Percentiles rank a stretch among this genome's conserved stretches.
Conservation (phyloP, 2,113 vertebrate genomes). For the Centropristis striata region DNA sequence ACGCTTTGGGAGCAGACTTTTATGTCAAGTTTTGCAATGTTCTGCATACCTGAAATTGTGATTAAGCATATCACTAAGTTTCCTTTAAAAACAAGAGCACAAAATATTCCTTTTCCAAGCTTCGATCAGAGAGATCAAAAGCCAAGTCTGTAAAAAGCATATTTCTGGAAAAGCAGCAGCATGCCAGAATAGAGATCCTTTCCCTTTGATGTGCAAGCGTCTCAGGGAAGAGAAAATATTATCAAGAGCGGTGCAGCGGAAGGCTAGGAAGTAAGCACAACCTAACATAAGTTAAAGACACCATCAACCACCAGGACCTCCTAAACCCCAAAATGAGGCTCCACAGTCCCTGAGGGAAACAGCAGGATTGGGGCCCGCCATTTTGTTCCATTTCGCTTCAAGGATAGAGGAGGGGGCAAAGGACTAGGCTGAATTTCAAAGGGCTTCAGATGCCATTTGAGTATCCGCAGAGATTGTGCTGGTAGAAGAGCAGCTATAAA, state of each 20-base stretch:
- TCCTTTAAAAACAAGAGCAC: constrained; percentile 27
- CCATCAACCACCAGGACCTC: constrained; percentile 68
- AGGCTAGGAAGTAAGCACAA: constrained; percentile 52
- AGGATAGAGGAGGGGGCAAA: constrained; percentile 71
- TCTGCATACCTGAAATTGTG: constrained; percentile 24
- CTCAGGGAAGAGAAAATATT: constrained; percentile 67
- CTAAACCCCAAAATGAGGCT: constrained; percentile 71
- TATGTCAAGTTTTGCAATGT: constrained; percentile 3
- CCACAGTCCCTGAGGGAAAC: constrained; percentile 67
- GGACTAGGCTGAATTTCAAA: constrained; percentile 75
- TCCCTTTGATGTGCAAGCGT: constrained; percentile 72
- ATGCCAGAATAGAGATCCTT: constrained; percentile 53
- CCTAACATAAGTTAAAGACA: constrained; percentile 59
- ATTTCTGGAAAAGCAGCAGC: constrained; percentile 58
- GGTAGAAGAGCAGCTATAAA: constrained; percentile 71
- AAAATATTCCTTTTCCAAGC: constrained; percentile 32
- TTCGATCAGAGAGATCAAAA: constrained; percentile 60
- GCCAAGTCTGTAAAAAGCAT: constrained; percentile 49
- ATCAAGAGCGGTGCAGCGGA: constrained; percentile 65
- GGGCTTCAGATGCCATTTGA: constrained; percentile 82
- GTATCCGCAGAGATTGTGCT: constrained; percentile 74
- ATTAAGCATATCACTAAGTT: constrained; percentile 17
- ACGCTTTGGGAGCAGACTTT: not conserved
- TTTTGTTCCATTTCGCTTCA: constrained; percentile 75
- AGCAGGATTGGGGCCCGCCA: constrained; percentile 73